Percentiles rank a stretch among this genome's conserved stretches.
phyloP scores from a whole-genome alignment of 2,888 invertebrate genomes.

The Geotrupes spiniger region DNA sequence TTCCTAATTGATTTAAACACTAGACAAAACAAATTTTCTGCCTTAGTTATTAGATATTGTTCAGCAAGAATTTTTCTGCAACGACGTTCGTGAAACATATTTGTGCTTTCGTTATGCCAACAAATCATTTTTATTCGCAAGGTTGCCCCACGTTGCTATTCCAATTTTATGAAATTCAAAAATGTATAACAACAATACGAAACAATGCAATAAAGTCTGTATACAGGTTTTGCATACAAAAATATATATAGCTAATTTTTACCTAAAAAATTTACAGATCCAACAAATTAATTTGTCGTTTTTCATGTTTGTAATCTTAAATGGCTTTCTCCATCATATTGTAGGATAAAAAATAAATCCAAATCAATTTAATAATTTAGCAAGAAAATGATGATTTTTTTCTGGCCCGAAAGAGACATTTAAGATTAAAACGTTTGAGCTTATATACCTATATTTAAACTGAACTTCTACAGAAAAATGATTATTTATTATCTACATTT shows the following conservation, averaged over 20 bases:
- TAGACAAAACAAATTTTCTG: constrained; percentile 14
- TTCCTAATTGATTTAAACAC: constrained; percentile 14
- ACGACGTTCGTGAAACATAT: not conserved
- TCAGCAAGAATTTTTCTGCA: constrained; percentile 5
- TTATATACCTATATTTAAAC: not conserved
- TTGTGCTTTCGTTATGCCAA: not conserved
- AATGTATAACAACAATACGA: constrained; percentile 5
- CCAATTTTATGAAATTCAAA: not conserved
- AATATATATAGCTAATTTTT: constrained; percentile 18
- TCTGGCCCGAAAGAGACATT: not conserved
- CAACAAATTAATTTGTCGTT: constrained; percentile 8
- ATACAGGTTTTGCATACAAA: constrained; percentile 18
- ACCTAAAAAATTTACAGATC: constrained; percentile 14
- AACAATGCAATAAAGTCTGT: constrained; percentile 11
- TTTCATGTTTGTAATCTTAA: constrained; percentile 9
- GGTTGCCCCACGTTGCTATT: no score
- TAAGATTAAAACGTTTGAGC: constrained; percentile 5
- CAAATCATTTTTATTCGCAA: not conserved
- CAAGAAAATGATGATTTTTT: not conserved
- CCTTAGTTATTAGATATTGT: constrained; percentile 8
- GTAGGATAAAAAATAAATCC: not conserved
- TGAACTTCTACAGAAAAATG: not conserved
- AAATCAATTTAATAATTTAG: not conserved
- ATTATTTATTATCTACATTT: constrained; percentile 4
- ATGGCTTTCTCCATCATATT: not conserved